phyloP scores from a whole-genome alignment of 2,888 invertebrate species.

The Cerceris rybyensis region DNA sequence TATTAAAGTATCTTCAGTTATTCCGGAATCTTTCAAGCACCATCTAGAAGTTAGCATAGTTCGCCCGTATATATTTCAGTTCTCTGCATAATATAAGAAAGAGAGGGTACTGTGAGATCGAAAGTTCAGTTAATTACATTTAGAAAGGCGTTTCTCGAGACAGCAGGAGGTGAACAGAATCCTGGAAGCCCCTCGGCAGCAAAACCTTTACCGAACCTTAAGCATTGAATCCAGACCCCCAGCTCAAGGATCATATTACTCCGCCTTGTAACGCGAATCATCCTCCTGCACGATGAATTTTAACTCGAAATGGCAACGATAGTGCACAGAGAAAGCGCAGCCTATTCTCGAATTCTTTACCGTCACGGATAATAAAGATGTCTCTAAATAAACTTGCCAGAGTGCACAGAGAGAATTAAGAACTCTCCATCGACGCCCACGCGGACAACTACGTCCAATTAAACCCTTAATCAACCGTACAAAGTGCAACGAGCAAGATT shows the following conservation, averaged over 20 bases:
- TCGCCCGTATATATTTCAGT: no score
- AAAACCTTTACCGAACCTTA: constrained; percentile 48
- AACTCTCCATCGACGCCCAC: neutral
- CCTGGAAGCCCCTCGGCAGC: constrained; percentile 47
- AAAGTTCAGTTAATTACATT: neutral
- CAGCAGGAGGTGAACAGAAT: constrained; percentile 44
- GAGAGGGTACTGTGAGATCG: neutral
- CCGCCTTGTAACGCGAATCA: constrained; percentile 42
- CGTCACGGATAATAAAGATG: constrained; percentile 9
- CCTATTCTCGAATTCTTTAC: neutral
- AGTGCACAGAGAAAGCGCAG: neutral
- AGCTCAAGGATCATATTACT: constrained; percentile 46
- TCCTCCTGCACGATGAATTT: constrained; percentile 30
- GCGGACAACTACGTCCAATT: no score
- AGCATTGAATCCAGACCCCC: constrained; percentile 46
- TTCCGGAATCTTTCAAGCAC: no score
- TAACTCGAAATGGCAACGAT: constrained; percentile 5
- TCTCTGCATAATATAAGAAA: neutral
- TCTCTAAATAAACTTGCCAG: neutral
- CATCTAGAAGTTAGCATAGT: no score
- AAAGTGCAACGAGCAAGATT: no score
- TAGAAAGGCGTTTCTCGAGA: neutral
- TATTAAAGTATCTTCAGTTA: no score
- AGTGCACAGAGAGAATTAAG: neutral
- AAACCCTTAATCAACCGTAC: no score